These are phyloP conservation scores for Polypedilum vanderplanki DNA, from an alignment of 1,140 invertebrate genomes.

Conservation along the genomic window DNA sequence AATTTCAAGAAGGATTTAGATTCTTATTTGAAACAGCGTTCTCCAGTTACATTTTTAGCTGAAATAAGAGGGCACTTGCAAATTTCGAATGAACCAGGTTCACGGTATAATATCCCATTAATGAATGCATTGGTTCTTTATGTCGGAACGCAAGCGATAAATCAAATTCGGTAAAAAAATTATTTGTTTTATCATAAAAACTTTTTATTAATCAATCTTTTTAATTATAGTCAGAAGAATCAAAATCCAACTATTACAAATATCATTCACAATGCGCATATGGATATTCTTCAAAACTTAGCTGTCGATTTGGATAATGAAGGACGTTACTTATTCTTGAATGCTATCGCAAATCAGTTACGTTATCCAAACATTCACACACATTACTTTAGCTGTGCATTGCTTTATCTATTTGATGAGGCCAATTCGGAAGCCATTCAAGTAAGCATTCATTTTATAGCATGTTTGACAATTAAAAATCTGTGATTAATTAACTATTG, in stretches of 20 bases:
- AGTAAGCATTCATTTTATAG: slow-evolving; percentile 43
- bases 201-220: background rate
- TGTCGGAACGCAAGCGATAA: slow-evolving; percentile 93
- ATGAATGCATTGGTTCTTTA: slow-evolving; percentile 97
- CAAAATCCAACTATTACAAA: slow-evolving; percentile 91
- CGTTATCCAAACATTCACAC: slow-evolving; percentile 99
- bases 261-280: slow-evolving; percentile 93
- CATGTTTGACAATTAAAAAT: background rate
- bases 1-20: slow-evolving; percentile 94
- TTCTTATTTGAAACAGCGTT: slow-evolving; percentile 88
- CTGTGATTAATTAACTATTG: background rate
- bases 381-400: slow-evolving; percentile 96
- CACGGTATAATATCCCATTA: slow-evolving; percentile 88
- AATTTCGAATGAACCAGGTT: slow-evolving; percentile 73
- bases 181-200: slow-evolving; percentile 24
- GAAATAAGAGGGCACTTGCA: slow-evolving; percentile 87
- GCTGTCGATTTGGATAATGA: slow-evolving; percentile 96
- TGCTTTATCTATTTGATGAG: slow-evolving; percentile 96
- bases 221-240: slow-evolving; percentile 59
- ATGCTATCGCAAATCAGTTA: slow-evolving; percentile 96
- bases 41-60: slow-evolving; percentile 91
- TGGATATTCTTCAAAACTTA: slow-evolving; percentile 99
- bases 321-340: slow-evolving; percentile 93
- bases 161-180: slow-evolving; percentile 56
- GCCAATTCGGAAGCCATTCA: slow-evolving; percentile 96